Evolutionary conservation across 2,797 vertebrate species (phyloP).

Genomic region (Esox lucius): DNA sequence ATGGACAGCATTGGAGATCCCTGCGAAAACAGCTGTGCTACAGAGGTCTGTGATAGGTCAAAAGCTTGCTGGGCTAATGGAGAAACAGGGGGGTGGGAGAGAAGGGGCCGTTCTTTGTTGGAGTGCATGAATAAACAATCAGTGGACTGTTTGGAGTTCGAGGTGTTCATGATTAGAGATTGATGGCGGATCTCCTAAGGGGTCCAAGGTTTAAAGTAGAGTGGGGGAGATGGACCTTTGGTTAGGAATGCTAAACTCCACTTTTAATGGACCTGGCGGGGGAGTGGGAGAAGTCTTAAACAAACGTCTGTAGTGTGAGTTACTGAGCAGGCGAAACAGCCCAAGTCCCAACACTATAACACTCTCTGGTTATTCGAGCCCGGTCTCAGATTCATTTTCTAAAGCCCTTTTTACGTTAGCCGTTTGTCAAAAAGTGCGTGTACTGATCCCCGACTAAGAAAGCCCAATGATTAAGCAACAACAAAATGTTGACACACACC

Average conservation of each 20-base stretch:
- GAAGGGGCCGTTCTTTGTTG: slow-evolving; percentile 46
- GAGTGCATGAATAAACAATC: slow-evolving; percentile 66
- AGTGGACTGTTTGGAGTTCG: slow-evolving; percentile 64
- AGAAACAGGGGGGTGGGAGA: slow-evolving; percentile 32
- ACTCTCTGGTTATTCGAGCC: neutral
- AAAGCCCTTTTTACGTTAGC: too few species aligned
- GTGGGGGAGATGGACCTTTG: slow-evolving; percentile 15
- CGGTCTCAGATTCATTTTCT: too few species aligned
- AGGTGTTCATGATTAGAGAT: slow-evolving; percentile 56
- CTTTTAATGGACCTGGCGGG: slow-evolving; percentile 30
- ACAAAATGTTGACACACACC: too few species aligned
- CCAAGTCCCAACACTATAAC: neutral
- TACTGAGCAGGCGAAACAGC: slow-evolving; percentile 33
- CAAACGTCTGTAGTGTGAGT: slow-evolving; percentile 27
- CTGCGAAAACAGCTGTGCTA: slow-evolving; percentile 57
- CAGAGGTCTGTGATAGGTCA: slow-evolving; percentile 42
- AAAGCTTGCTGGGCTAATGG: slow-evolving; percentile 46
- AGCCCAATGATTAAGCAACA: too few species aligned
- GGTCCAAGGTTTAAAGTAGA: slow-evolving; percentile 12
- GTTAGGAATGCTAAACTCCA: slow-evolving; percentile 39
- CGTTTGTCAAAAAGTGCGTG: too few species aligned
- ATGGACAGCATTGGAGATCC: slow-evolving; percentile 34
- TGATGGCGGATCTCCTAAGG: slow-evolving; percentile 19
- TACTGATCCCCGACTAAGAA: too few species aligned
- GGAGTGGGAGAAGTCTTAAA: neutral